These are phyloP conservation scores for Pandemis cinnamomeana DNA, from an alignment of 2,888 invertebrate species.

Conservation along the genomic window DNA sequence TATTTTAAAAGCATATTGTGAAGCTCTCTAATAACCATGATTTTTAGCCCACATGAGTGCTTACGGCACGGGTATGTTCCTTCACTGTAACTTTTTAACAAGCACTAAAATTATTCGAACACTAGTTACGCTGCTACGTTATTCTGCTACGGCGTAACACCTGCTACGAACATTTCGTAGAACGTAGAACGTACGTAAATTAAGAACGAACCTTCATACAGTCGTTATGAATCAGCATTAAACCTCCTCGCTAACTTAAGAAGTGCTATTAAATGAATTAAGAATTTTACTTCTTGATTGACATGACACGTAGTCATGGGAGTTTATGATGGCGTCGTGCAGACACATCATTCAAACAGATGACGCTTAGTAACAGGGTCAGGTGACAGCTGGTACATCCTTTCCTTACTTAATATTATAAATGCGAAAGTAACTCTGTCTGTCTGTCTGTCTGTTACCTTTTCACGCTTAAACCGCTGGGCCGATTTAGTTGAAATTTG, in stretches of 20 bases:
- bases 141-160: slow-evolving; percentile 18
- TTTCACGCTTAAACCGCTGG: too few species aligned
- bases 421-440: too few species aligned
- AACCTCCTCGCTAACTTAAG: neutral
- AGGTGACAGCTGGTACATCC: too few species aligned
- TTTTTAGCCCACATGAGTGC: neutral
- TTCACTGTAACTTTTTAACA: neutral
- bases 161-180: slow-evolving; percentile 27
- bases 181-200: neutral
- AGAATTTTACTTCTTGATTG: too few species aligned
- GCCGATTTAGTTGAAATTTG: too few species aligned
- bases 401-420: too few species aligned
- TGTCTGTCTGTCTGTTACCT: too few species aligned
- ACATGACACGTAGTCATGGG: too few species aligned
- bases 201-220: slow-evolving; percentile 15
- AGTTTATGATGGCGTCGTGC: too few species aligned
- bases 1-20: too few species aligned
- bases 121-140: neutral
- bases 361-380: too few species aligned
- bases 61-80: neutral
- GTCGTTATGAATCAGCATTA: slow-evolving; percentile 5
- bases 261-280: neutral
- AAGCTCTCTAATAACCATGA: neutral
- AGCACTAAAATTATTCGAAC: neutral
- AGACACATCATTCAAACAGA: too few species aligned